Conservation (phyloP, 2,113 vertebrate genomes). For the Leucosticte australis region DNA sequence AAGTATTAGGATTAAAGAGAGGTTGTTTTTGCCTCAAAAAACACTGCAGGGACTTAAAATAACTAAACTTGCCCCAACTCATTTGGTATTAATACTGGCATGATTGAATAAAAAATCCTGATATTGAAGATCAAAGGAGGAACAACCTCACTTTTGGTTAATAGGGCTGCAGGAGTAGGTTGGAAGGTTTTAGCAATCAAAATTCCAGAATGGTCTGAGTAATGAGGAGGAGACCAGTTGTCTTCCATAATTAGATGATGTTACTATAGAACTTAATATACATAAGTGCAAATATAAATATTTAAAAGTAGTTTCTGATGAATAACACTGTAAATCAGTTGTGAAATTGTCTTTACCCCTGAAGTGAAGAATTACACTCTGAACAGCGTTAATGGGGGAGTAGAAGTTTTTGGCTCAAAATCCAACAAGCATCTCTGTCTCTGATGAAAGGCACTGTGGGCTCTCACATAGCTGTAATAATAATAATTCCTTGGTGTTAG, state of each 20-base stretch:
- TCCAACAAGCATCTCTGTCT: background rate
- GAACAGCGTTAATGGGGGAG: background rate
- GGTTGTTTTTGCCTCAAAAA: background rate
- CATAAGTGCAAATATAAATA: background rate
- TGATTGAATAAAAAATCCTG: background rate
- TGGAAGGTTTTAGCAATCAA: background rate
- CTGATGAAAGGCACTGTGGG: background rate
- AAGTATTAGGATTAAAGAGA: background rate
- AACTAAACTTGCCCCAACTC: background rate
- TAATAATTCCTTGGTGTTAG: background rate
- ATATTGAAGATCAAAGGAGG: background rate
- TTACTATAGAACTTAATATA: background rate
- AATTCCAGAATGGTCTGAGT: background rate
- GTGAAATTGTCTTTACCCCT: background rate
- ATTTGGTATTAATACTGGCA: background rate
- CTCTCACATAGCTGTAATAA: background rate
- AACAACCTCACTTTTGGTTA: background rate
- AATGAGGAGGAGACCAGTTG: background rate
- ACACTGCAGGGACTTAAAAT: background rate
- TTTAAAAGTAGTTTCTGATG: background rate
- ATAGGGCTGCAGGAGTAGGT: background rate
- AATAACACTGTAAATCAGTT: background rate
- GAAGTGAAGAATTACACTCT: background rate
- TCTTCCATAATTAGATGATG: background rate
- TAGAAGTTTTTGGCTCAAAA: background rate